A percentile compares a stretch with the other conserved stretches of the same genome.
Conservation (phyloP, 2,113 vertebrate species). For the Paracanthobrama guichenoti region DNA sequence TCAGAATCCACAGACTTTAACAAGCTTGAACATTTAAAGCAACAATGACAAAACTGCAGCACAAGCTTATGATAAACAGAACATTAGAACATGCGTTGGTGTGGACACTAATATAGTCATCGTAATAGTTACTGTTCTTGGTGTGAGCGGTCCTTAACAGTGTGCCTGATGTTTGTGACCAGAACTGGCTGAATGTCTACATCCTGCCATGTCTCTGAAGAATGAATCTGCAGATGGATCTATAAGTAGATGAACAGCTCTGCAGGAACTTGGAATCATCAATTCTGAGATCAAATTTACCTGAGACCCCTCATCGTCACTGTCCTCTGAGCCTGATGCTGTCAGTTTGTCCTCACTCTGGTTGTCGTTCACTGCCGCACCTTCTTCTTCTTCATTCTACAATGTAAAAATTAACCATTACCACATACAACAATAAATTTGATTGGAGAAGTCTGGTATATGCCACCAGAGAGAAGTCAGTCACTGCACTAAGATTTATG, state of each 20-base stretch:
- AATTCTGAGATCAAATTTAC: conserved; percentile 65
- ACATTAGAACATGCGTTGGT: too few species aligned
- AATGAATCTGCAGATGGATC: background rate
- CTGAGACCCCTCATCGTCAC: conserved; percentile 88
- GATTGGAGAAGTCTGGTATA: background rate
- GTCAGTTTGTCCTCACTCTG: conserved; percentile 82
- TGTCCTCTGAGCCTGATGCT: conserved; percentile 90
- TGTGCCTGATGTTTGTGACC: background rate
- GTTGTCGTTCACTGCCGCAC: conserved; percentile 80
- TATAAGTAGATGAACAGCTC: background rate
- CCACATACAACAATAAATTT: background rate
- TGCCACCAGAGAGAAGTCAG: background rate
- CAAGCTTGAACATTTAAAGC: too few species aligned
- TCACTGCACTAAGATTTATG: background rate
- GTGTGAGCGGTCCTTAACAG: background rate
- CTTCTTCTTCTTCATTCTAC: conserved; percentile 79
- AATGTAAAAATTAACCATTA: conserved; percentile 41
- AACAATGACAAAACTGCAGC: too few species aligned
- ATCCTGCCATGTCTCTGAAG: background rate
- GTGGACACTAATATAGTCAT: too few species aligned
- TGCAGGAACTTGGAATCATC: background rate
- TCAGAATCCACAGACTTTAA: too few species aligned
- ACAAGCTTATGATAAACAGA: too few species aligned
- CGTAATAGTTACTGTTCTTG: too few species aligned
- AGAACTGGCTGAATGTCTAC: background rate